phyloP scores from a whole-genome alignment of 23 tunicate species.

The Trididemnum nubilum region DNA sequence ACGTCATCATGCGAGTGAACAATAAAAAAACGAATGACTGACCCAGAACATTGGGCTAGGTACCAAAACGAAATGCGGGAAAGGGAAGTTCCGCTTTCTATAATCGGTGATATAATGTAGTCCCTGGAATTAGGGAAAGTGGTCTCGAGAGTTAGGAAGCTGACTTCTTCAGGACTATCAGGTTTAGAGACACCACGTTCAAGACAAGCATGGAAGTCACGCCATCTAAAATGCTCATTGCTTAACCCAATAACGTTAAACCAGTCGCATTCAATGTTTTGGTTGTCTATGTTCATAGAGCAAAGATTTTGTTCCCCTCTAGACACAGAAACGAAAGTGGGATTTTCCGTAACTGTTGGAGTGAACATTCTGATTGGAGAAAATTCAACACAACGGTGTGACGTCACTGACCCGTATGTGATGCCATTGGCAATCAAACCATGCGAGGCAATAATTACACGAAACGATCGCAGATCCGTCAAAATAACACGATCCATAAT shows the following conservation, averaged over 20 bases:
- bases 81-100: constrained; percentile 38
- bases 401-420: constrained; percentile 44
- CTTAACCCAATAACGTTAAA: constrained; percentile 1
- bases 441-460: background rate
- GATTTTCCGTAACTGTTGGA: background rate
- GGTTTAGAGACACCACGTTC: background rate
- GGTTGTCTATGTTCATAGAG: constrained; percentile 24
- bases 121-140: background rate
- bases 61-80: constrained; percentile 42
- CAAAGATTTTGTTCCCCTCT: constrained; percentile 25
- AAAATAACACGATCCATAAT: background rate
- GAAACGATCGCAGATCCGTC: background rate
- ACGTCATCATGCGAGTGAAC: constrained; percentile 14
- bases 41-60: constrained; percentile 28
- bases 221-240: constrained; percentile 4
- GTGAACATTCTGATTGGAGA: background rate
- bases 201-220: constrained; percentile 22
- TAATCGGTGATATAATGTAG: constrained; percentile 39
- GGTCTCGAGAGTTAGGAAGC: constrained; percentile 25
- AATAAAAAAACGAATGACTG: constrained; percentile 12
- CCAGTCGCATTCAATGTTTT: constrained; percentile 41
- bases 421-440: background rate
- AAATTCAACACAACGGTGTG: constrained; percentile 24
- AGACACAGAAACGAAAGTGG: background rate
- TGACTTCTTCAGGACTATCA: background rate